A percentile compares a stretch with the other conserved stretches of the same genome.
These are phyloP conservation scores for Sarcophaga peregrina DNA, from an alignment of 1,140 invertebrate species.

Conservation along the genomic window DNA sequence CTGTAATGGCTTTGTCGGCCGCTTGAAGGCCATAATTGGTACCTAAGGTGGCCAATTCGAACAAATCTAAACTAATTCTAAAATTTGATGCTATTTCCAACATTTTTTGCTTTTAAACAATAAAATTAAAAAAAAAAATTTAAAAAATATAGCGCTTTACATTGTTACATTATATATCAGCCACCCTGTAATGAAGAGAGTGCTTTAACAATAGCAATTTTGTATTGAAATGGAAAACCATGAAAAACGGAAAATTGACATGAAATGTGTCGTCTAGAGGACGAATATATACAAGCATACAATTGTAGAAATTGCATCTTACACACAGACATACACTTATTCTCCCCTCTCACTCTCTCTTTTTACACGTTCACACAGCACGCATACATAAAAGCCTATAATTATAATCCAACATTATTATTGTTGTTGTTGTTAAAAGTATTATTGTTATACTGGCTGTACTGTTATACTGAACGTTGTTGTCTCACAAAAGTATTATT, in stretches of 20 bases:
- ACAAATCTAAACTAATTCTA: no score
- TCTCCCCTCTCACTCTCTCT: neutral
- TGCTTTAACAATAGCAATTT: constrained; percentile 1
- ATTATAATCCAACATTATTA: constrained; percentile 5
- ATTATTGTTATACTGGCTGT: neutral
- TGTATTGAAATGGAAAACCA: neutral
- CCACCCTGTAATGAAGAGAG: no score
- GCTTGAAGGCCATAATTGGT: no score
- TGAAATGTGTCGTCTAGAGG: neutral
- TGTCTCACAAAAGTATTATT: no score
- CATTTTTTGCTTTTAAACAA: no score
- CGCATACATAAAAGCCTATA: constrained; percentile 8
- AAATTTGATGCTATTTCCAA: no score
- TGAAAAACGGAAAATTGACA: constrained; percentile 6
- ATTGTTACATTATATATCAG: no score
- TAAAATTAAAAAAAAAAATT: no score
- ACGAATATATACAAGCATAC: neutral
- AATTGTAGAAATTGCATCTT: constrained; percentile 14
- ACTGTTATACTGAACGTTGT: no score
- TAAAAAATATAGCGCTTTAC: no score
- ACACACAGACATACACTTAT: neutral
- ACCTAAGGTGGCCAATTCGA: no score
- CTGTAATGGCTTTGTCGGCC: no score
- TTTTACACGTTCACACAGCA: neutral
- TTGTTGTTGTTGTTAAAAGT: constrained; percentile 9